Evolutionary conservation across 2,888 invertebrate species (phyloP), one percentile per base, ranked within the genome.

Genomic region (Seladonia tumulorum): DNA sequence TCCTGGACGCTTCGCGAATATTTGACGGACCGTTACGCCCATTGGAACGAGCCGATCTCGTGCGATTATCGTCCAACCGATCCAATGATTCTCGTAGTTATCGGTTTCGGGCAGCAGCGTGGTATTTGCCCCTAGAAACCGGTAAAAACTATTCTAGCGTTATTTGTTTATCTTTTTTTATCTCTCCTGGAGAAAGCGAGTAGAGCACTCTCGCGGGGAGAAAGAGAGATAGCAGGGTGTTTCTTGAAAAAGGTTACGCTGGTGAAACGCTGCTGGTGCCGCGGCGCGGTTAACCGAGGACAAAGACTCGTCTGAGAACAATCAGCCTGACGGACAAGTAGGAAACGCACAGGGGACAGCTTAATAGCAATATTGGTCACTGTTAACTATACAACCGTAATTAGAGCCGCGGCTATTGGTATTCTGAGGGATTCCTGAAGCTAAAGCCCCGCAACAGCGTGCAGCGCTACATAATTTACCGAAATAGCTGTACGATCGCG

Each of bases 281-380:
- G 39, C 12, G 39, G 5, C 68, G 39, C 22, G 22, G 12, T 63
- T 16, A 1, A 7, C 29, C 22, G 68, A 2, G 68, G 5, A 68
- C 68, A 70, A 39, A n/a, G 42, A 42, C 42, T n/a, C 22, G 22
- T 2, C 42, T 45, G 22, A 42, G 70, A n/a, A 70, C 42, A 45
- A 70, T 83, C 53, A n/a, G 25, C 74, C 76, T 87, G 83, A 88
- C 74, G 53, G 73, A 86, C 73, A 70, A 81, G 72, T 75, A 35
- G 45, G 49, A 74, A 72, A 71, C 74, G n/a, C n/a, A 47, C 22
- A 25, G 72, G 16, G 39, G 77, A 57, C 79, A 79, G 90, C 85
- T 93, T 92, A 92, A 93, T 92, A 91, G 90, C 91, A 90, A 93
- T 93, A 93, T 93, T 89, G 92, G 90, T 90, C 87, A 82, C 88